Base-by-base conservation (phyloP, 2,888 invertebrate species). In the Lithodes maja region DNA sequence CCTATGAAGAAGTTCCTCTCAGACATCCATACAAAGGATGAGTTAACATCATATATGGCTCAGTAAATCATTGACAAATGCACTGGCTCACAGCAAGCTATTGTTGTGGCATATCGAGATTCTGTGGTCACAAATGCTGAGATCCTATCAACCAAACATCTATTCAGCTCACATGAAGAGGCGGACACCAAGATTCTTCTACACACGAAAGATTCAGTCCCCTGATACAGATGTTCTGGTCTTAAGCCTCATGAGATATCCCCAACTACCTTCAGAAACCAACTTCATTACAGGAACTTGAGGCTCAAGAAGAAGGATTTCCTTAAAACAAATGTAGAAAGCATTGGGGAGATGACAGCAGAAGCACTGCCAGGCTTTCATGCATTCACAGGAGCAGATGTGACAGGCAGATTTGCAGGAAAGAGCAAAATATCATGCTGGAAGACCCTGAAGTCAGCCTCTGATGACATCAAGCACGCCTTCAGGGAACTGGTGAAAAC, bases 101-200 rank as follows among this genome's bases (percentile, higher is more conserved):
- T 33, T 33, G 33, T 33, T 33, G 33, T 33, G 33, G 33, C 33
- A 33, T 33, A 33, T 33, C 33, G 33, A 33, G 33, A 33, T 33
- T 33, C 33, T 33, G 33, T 33, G 33, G 33, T 33, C 33, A 33
- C 33, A 33, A 33, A 33, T 33, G 33, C 33, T 33, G 33, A 17
- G 33, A n/a, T 75, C 33, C n/a, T n/a, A 17, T 75, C n/a, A 75
- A n/a, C 33, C 33, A 17, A 7, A 75, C 68, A 68, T 68, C 68
- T 68, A 68, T 68, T 68, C 9, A 75, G 12, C 75, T 75, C 75
- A n/a, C 75, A 75, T 17, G 33, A 75, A 75, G 75, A 75, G 17
- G 75, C 17, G 33, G 75, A 75, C 75, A 75, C 75, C 75, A 75
- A 75, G 17, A 75, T 17, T 12, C 7, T 75, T 12, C 33, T 75